Evolutionary conservation across 2,113 vertebrate genomes (phyloP).

Genomic region (Microtus pennsylvanicus): DNA sequence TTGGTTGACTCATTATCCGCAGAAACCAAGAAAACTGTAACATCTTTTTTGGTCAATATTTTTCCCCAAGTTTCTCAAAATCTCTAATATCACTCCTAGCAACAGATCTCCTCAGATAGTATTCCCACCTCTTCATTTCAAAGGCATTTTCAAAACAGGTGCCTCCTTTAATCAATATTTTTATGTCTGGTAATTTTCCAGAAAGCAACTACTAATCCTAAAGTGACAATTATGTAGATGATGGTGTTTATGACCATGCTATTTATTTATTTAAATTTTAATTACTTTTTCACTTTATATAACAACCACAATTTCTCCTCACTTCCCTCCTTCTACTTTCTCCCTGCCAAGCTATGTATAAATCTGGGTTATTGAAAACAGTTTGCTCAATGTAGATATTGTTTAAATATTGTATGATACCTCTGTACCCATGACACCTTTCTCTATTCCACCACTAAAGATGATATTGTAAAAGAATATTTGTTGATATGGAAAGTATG

Average conservation of each 20-base stretch:
- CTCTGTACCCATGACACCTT: not conserved
- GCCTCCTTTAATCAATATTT: not conserved
- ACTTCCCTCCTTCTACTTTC: too few relatives aligned
- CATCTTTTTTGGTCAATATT: not conserved
- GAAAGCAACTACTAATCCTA: slow-evolving; percentile 8
- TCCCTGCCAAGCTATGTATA: not conserved
- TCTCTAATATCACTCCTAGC: not conserved
- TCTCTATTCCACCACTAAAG: not conserved
- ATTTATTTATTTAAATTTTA: not conserved
- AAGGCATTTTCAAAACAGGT: slow-evolving; percentile 1
- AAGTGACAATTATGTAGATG: not conserved
- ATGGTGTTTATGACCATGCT: not conserved
- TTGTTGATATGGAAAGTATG: not conserved
- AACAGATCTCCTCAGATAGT: not conserved
- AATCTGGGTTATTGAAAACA: not conserved
- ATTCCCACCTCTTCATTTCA: not conserved
- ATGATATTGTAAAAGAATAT: not conserved
- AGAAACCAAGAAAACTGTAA: not conserved
- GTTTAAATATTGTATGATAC: not conserved
- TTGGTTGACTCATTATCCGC: not conserved
- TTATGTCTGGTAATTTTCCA: not conserved
- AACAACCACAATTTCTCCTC: too few relatives aligned
- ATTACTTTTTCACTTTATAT: too few relatives aligned
- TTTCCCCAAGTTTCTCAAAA: not conserved
- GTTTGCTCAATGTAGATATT: not conserved